Evolutionary conservation across 2,797 vertebrate species (phyloP).

Genomic region (Moxostoma hubbsi): DNA sequence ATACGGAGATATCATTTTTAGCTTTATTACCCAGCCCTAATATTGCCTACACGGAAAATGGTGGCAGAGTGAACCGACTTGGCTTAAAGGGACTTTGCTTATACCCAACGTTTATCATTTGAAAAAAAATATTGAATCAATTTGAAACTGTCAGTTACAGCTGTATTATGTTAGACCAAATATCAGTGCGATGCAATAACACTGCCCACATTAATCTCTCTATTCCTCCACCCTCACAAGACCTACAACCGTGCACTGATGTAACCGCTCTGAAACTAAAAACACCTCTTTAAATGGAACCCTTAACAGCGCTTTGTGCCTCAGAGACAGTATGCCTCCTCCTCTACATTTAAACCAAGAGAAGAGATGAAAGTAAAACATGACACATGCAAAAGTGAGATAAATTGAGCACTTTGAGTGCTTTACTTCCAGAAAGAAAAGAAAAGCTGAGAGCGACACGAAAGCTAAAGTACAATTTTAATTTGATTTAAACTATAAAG

Average conservation of each 20-base stretch:
- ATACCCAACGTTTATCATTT: too few species aligned
- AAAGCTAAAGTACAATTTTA: constrained; percentile 28
- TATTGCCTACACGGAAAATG: too few species aligned
- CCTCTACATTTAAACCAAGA: constrained; percentile 21
- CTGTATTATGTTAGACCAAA: not conserved
- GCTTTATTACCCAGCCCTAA: too few species aligned
- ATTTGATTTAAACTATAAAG: not conserved
- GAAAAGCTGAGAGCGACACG: constrained; percentile 9
- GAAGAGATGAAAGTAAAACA: constrained; percentile 45
- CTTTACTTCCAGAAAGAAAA: constrained; percentile 10
- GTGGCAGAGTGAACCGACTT: too few species aligned
- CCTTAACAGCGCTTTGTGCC: constrained; percentile 16
- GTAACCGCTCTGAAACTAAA: constrained; percentile 36
- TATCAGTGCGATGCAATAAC: too few species aligned
- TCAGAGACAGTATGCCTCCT: constrained; percentile 17
- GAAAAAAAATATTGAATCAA: not conserved
- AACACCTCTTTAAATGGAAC: constrained; percentile 19
- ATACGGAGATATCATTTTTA: too few species aligned
- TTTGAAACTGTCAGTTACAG: not conserved
- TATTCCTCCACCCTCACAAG: not conserved
- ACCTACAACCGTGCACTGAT: constrained; percentile 28
- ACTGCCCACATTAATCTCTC: not conserved
- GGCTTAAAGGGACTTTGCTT: too few species aligned
- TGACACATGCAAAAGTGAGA: constrained; percentile 39
- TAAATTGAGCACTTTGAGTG: constrained; percentile 34